Evolutionary conservation across 2,888 invertebrate species (phyloP).

Genomic region (Drosophila neonasuta): DNA sequence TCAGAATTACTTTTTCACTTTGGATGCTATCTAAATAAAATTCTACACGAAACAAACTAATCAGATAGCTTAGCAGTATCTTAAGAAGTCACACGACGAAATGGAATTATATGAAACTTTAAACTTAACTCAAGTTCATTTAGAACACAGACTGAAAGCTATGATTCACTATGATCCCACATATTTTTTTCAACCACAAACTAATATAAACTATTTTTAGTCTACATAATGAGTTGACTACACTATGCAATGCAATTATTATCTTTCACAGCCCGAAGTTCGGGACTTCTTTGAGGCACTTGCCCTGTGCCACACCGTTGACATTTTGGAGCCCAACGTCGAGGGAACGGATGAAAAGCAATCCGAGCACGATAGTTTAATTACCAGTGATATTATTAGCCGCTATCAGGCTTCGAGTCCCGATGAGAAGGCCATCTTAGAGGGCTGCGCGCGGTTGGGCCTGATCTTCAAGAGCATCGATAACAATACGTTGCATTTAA

Average conservation of each 20-base stretch:
- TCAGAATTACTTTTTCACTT: too few relatives aligned
- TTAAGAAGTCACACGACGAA: too few relatives aligned
- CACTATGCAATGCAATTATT: neutral
- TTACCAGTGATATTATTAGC: conserved; percentile 20
- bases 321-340: conserved; percentile 83
- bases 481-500: conserved; percentile 85
- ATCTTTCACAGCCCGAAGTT: conserved; percentile 84
- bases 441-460: conserved; percentile 91
- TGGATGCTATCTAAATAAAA: too few relatives aligned
- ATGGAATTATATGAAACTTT: too few relatives aligned
- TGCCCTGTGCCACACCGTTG: conserved; percentile 90
- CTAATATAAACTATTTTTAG: too few relatives aligned
- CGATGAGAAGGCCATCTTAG: conserved; percentile 95
- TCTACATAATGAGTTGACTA: too few relatives aligned
- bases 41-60: too few relatives aligned
- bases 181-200: too few relatives aligned
- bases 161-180: too few relatives aligned
- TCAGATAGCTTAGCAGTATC: too few relatives aligned
- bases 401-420: conserved; percentile 92
- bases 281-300: conserved; percentile 88
- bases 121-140: too few relatives aligned
- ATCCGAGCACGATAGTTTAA: conserved; percentile 28
- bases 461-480: conserved; percentile 87
- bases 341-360: conserved; percentile 43
- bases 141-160: too few relatives aligned